Evolutionary conservation across 2,888 invertebrate genomes (phyloP).

Genomic region (Ophion obscuratus): DNA sequence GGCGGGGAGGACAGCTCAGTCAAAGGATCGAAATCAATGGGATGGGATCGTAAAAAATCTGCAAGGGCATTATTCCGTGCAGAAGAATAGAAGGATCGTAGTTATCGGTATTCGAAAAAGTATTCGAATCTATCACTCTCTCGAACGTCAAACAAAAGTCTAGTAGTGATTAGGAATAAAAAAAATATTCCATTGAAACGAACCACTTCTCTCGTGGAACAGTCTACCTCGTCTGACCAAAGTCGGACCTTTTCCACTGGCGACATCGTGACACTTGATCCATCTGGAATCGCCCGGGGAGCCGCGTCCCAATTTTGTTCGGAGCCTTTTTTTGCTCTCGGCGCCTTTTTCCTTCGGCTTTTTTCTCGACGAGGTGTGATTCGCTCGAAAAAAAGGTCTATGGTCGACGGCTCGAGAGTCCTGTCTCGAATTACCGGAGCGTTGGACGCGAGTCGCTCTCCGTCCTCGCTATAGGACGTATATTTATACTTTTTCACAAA

Average conservation of each 20-base stretch:
- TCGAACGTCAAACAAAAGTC: background rate
- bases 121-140: too few species aligned
- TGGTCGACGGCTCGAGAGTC: slow-evolving; percentile 30
- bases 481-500: slow-evolving; percentile 3
- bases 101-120: too few species aligned
- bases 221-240: slow-evolving; percentile 23
- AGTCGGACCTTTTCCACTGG: slow-evolving; percentile 36
- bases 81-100: too few species aligned
- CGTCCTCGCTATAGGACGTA: background rate
- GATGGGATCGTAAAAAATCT: too few species aligned
- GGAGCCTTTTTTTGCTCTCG: background rate
- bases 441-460: slow-evolving; percentile 16
- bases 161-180: background rate
- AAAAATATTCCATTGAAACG: background rate
- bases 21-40: too few species aligned
- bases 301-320: slow-evolving; percentile 28
- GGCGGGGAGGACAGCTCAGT: too few species aligned
- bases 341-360: background rate
- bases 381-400: slow-evolving; percentile 39
- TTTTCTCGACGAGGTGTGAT: slow-evolving; percentile 17
- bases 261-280: slow-evolving; percentile 29
- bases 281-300: slow-evolving; percentile 34
- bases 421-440: slow-evolving; percentile 49
- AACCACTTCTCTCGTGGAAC: background rate
- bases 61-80: too few species aligned